Base-by-base conservation (phyloP, 2,888 invertebrate species). In the Netelia inedita region DNA sequence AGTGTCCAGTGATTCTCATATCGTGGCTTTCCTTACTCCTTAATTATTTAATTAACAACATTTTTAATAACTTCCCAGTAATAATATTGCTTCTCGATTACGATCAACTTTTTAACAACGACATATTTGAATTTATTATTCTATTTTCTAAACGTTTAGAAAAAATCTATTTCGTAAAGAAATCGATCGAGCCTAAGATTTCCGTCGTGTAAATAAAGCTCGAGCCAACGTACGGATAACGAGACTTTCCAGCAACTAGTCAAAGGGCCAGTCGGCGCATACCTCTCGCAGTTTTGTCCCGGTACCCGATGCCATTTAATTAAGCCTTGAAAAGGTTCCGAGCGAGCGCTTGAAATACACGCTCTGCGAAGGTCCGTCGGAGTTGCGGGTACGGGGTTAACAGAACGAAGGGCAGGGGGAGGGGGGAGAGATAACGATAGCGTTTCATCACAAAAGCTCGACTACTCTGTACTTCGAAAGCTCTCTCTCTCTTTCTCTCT, bases 321-420 rank as follows among this genome's bases (percentile, higher is more conserved):
- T 90, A 88, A 87, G 89, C 88, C 90, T 89, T 89, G 88, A 90
- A 91, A 90, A 88, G 88, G 88, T 90, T 89, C 87, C 5, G 35
- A 35, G 43, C 75, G 87, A 85, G 78, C 86, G 88, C 86, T 87
- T 85, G 88, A 65, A 59, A 68, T 46, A 68, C 43, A 55, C 43
- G 6, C 19, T 46, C n/a, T 5, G 19, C 35, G 57, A 85, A 88
- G 86, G 85, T 88, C 85, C 85, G 88, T 85, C 85, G 78, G 75
- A 74, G 43, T 23, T 21, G 23, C n/a, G 35, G 6, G 35, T 46
- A 65, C 55, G 75, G 5, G n/a, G 14, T 43, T 55, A 69, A 69
- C 66, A 57, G 68, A 68, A 78, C 28, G 41, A 59, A 28, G 55
- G 23, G 41, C 10, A 68, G 55, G 57, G 57, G 76, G 66, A 21